phyloP scores from a whole-genome alignment of 2,888 invertebrate genomes.

The Patella ulyssiponensis region DNA sequence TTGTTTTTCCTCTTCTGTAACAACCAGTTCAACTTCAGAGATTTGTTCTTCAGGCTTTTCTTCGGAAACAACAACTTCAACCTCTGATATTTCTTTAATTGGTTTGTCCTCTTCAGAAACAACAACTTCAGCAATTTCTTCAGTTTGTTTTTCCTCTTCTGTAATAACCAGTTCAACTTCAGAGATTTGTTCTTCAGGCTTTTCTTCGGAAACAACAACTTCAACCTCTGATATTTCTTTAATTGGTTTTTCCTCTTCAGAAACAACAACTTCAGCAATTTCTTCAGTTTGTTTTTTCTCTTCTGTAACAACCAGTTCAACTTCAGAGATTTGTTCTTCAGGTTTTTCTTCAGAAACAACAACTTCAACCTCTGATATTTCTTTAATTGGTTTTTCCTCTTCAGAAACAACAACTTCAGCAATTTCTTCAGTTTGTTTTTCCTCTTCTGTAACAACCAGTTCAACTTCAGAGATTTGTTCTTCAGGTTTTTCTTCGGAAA shows the following conservation, averaged over 20 bases:
- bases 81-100: neutral
- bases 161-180: neutral
- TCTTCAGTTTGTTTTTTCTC: conserved; percentile 22
- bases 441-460: conserved; percentile 4
- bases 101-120: conserved; percentile 14
- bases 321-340: conserved; percentile 17
- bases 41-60: conserved; percentile 14
- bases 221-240: conserved; percentile 14
- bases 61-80: conserved; percentile 21
- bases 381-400: conserved; percentile 9
- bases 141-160: neutral
- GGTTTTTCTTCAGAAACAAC: neutral
- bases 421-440: conserved; percentile 18
- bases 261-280: conserved; percentile 14
- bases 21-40: conserved; percentile 18
- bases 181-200: neutral
- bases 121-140: neutral
- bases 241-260: neutral
- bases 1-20: conserved; percentile 5
- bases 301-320: conserved; percentile 20
- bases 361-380: no score
- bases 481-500: conserved; percentile 9
- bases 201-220: conserved; percentile 9
- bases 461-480: conserved; percentile 23
- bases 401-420: conserved; percentile 19